phyloP scores from a whole-genome alignment of 2,113 vertebrate species.

The Tretioscincus oriximinensis region DNA sequence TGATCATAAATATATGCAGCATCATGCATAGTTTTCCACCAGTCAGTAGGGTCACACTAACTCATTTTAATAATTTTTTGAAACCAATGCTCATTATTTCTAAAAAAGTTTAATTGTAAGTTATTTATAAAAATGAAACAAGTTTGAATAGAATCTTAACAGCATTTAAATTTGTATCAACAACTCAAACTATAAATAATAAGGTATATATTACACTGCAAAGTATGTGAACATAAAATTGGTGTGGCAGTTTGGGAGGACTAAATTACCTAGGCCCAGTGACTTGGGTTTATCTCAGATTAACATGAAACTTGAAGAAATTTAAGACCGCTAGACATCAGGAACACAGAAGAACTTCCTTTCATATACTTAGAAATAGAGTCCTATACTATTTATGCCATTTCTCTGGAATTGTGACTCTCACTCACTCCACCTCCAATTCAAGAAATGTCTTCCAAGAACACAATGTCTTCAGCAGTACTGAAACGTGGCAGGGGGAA shows the following conservation, averaged over 20 bases:
- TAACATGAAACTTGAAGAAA: not conserved
- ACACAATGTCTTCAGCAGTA: not conserved
- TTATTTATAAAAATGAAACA: not conserved
- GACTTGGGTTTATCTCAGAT: not conserved
- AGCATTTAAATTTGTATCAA: not conserved
- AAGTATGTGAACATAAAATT: not conserved
- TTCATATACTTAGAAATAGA: not conserved
- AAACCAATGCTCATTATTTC: not conserved
- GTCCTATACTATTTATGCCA: accelerated
- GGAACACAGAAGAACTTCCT: not conserved
- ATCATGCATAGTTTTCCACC: no score
- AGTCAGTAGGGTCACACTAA: no score
- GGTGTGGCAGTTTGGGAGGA: not conserved
- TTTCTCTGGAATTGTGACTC: accelerated
- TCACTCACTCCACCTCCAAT: not conserved
- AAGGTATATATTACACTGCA: not conserved
- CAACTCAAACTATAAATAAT: not conserved
- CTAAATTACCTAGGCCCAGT: not conserved
- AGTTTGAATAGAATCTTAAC: not conserved
- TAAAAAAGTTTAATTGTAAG: not conserved
- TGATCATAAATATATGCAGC: no score
- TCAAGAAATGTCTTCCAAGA: not conserved
- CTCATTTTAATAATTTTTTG: not conserved
- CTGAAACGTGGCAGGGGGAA: not conserved
- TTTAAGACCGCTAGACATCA: not conserved